Conservation (phyloP, 2,888 invertebrate species). For the Luperina nickerlii region DNA sequence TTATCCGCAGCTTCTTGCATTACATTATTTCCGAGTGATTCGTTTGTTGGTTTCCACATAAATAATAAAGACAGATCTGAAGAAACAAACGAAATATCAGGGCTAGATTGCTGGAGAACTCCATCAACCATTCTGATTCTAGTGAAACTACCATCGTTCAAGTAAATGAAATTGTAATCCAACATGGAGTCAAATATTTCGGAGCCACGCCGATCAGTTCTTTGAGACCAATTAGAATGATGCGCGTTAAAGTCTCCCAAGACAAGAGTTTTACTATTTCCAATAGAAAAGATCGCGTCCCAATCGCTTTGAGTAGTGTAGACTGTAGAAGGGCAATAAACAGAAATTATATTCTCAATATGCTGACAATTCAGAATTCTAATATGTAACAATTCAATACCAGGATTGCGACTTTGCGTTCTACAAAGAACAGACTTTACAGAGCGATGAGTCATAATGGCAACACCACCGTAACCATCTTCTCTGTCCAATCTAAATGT, state of each 20-base stretch:
- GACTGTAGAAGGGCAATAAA: not conserved
- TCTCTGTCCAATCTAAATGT: not conserved
- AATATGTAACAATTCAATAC: constrained; percentile 12
- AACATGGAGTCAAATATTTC: constrained; percentile 25
- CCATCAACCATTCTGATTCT: constrained; percentile 12
- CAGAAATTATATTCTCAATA: not conserved
- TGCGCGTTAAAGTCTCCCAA: not conserved
- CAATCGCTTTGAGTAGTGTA: not conserved
- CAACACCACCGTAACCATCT: constrained; percentile 23
- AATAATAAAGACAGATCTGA: not conserved
- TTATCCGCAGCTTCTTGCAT: no score
- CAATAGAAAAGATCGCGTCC: not conserved
- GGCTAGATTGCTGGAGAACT: constrained; percentile 8
- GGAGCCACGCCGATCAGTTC: not conserved
- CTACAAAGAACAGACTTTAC: constrained; percentile 5
- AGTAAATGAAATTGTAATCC: constrained; percentile 8
- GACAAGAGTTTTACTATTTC: not conserved
- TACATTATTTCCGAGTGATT: no score
- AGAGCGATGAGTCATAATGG: constrained; percentile 20
- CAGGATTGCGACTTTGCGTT: not conserved
- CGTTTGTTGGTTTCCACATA: no score
- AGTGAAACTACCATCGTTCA: constrained; percentile 22
- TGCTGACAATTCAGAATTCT: constrained; percentile 15
- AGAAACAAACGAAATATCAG: constrained; percentile 20
- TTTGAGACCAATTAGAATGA: not conserved